These are phyloP conservation scores for Dendrocopos noguchii DNA, from an alignment of 2,113 vertebrate genomes.

Conservation along the genomic window DNA sequence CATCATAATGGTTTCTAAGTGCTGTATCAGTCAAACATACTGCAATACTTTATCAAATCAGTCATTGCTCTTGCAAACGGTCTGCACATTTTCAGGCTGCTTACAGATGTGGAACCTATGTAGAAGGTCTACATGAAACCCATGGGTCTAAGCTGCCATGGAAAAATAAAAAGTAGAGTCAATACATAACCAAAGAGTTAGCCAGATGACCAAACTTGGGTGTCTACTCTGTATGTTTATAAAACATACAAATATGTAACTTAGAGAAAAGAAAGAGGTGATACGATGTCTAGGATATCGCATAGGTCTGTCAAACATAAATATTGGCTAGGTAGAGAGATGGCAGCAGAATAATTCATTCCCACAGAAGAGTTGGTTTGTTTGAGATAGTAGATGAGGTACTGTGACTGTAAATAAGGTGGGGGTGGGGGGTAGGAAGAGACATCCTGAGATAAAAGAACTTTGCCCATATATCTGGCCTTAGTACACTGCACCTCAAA, in stretches of 20 bases:
- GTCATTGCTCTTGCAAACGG: neutral
- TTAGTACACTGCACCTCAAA: neutral
- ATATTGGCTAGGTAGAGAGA: neutral
- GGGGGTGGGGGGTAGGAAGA: neutral
- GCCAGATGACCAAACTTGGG: neutral
- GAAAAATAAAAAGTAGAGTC: neutral
- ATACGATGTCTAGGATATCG: neutral
- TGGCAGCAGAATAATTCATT: neutral
- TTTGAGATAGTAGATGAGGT: neutral
- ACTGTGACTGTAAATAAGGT: neutral
- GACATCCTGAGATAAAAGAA: neutral
- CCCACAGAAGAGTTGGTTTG: neutral
- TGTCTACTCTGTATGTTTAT: neutral
- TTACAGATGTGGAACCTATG: neutral
- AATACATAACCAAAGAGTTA: neutral
- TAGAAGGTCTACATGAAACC: neutral
- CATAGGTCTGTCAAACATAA: neutral
- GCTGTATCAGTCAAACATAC: neutral
- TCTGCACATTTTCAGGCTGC: neutral
- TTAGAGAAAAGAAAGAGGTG: neutral
- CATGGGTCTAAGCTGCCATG: neutral
- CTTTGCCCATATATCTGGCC: neutral
- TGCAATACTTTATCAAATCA: neutral
- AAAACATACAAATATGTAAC: neutral
- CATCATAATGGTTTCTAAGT: neutral